Conservation (phyloP, 1,140 invertebrate genomes). For the Andricus grossulariae region DNA sequence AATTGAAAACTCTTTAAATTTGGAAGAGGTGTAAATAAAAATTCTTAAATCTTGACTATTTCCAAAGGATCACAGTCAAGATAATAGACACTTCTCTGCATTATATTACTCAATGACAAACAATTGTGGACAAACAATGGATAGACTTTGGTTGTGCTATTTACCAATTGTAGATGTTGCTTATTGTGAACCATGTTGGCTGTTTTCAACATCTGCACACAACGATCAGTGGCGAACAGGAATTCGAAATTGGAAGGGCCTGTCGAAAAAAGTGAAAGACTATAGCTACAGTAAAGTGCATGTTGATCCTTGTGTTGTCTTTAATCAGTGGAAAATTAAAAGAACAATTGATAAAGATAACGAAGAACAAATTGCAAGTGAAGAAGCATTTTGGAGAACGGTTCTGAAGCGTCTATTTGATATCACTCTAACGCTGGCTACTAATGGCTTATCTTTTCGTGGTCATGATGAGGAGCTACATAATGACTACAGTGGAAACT, state of each 20-base stretch:
- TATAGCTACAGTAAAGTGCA: conserved; percentile 35
- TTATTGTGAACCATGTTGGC: conserved; percentile 43
- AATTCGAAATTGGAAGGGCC: conserved; percentile 36
- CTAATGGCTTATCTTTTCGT: conserved; percentile 31
- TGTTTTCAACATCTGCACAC: conserved; percentile 36
- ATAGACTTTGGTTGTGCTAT: conserved; percentile 43
- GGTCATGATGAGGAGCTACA: conserved; percentile 34
- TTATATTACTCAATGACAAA: conserved; percentile 39
- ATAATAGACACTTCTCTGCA: too few species aligned
- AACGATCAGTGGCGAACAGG: conserved; percentile 32
- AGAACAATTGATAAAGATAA: conserved; percentile 36
- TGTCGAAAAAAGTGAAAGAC: conserved; percentile 37
- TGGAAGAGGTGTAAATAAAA: too few species aligned
- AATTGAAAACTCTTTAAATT: too few species aligned
- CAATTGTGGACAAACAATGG: conserved; percentile 36
- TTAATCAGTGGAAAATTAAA: conserved; percentile 35
- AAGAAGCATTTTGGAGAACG: conserved; percentile 33
- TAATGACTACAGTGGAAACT: conserved; percentile 35
- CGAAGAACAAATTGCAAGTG: conserved; percentile 31
- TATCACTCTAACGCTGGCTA: conserved; percentile 37
- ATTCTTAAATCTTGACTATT: too few species aligned
- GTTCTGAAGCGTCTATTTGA: conserved; percentile 36
- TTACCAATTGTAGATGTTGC: too few species aligned
- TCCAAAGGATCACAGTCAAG: conserved; percentile 42
- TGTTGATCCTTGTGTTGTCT: conserved; percentile 13